phyloP scores from a whole-genome alignment of 1,140 invertebrate genomes.

The Ridgeia piscesae region DNA sequence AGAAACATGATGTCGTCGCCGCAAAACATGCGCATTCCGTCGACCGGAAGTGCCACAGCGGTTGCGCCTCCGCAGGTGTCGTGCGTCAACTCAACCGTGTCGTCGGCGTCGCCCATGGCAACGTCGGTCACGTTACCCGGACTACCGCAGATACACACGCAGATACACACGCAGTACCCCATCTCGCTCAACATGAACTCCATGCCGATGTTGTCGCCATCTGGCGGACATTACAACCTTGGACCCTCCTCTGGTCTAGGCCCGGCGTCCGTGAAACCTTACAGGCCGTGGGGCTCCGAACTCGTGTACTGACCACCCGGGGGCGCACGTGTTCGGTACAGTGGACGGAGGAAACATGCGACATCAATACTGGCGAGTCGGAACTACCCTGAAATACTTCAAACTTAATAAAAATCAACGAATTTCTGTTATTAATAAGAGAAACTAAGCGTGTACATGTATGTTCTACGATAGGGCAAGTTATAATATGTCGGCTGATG shows the following conservation, averaged over 20 bases:
- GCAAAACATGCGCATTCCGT: background rate
- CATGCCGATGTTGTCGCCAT: constrained; percentile 48
- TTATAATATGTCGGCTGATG: background rate
- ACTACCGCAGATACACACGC: constrained; percentile 41
- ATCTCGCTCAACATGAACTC: constrained; percentile 47
- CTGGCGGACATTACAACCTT: constrained; percentile 36
- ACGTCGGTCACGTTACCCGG: constrained; percentile 44
- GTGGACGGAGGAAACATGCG: background rate
- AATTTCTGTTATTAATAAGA: background rate
- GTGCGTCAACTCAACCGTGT: constrained; percentile 26
- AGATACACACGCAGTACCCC: constrained; percentile 48
- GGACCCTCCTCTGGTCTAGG: constrained; percentile 33
- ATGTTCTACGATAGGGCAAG: too few species aligned
- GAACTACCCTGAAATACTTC: background rate
- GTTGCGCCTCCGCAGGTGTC: constrained; percentile 25
- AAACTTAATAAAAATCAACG: background rate
- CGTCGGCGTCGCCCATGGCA: constrained; percentile 34
- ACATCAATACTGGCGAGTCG: background rate
- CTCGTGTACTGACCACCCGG: constrained; percentile 74
- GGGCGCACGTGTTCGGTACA: background rate
- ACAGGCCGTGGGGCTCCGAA: constrained; percentile 93
- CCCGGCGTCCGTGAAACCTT: constrained; percentile 70
- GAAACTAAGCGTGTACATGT: background rate
- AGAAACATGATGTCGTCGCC: constrained; percentile 14
- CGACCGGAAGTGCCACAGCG: constrained; percentile 15